Evolutionary conservation across 2,113 vertebrate genomes (phyloP), one percentile per base, ranked within the genome.

Genomic region (Sinocyclocheilus anophthalmus): DNA sequence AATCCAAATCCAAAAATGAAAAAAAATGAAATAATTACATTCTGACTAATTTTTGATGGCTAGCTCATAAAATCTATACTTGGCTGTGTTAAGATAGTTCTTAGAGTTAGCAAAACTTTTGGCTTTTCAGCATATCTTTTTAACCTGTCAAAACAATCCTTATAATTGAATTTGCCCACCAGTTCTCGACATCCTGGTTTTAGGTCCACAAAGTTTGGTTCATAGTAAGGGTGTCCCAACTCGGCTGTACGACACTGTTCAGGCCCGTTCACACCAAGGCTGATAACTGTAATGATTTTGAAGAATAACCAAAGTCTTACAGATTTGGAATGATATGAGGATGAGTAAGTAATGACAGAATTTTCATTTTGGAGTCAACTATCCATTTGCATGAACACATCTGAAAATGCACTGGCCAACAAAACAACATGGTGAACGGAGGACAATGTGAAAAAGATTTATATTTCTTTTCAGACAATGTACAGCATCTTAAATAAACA

Each of bases 71-170:
- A 33, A 76, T 26, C 3, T 61, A 26, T 26, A 11, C 16, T 33
- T 77, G 76, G 24, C n/a, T 18, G 11, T 48, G n/a, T 26, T 26
- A 76, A 90, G 30, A 33, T 22, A 70, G 67, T 18, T 72, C 3
- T 20, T 39, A 20, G 7, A 10, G 69, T 50, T 14, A 9, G 10
- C 22, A 16, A 57, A 57, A 11, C 65, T 3, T 30, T 37, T 53
- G 63, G 63, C 24, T 65, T 30, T 59, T 59, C 57, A 59, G 57
- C 57, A 59, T 22, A n/a, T 22, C 57, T 59, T 59, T 59, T 65
- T 65, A 65, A 65, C 24, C 24, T 13, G 24, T 65, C 24, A 30
- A 30, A 65, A 30, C 57, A 59, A 59, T 59, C 20, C 20, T 59
- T 59, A 3, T 59, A 59, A n/a, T 59, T 59, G 20, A 59, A 59